Evolutionary conservation across 1,140 invertebrate species (phyloP), one percentile per base, ranked within the genome.

Genomic region (Metopolophium dirhodum): DNA sequence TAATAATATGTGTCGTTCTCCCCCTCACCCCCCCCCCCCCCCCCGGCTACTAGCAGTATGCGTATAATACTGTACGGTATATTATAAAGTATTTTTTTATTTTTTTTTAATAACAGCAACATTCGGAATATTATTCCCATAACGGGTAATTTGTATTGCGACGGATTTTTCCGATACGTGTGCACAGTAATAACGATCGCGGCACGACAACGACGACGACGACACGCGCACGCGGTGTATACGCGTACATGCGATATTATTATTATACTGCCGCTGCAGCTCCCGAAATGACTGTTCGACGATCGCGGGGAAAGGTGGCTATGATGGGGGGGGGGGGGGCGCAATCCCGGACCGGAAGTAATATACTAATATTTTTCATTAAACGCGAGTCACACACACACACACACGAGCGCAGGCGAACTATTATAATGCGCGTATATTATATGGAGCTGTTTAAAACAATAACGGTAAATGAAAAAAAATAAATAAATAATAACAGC

Each of bases 321-420:
- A n/a, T 77, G 18, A 11, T 18, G 61, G 61, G n/a, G n/a, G n/a
- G n/a, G n/a, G n/a, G n/a, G n/a, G n/a, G 61, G 30, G n/a, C 1
- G 18, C 4, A 68, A 68, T n/a, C 61, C 30, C 30, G 61, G 30
- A 77, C 61, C 61, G 61, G 61, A 77, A 77, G 61, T 77, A 77
- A 77, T 77, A 35, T n/a, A 77, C 61, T n/a, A 77, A 77, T 77
- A 77, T 77, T 77, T 77, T 77, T 77, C 61, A 77, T 77, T 77
- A 77, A 77, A 77, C 30, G 61, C 61, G 61, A 77, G n/a, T n/a
- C 7, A 77, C 61, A 68, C 61, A 30, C 61, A n/a, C 61, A 18
- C 61, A 35, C 61, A 6, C 57, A 7, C 61, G 18, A 4, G 11
- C 6, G 18, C 11, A 23, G 7, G 57, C 23, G 57, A n/a, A 51